Base-by-base conservation (phyloP, 2,113 vertebrate genomes). In the Beaufortia kweichowensis region DNA sequence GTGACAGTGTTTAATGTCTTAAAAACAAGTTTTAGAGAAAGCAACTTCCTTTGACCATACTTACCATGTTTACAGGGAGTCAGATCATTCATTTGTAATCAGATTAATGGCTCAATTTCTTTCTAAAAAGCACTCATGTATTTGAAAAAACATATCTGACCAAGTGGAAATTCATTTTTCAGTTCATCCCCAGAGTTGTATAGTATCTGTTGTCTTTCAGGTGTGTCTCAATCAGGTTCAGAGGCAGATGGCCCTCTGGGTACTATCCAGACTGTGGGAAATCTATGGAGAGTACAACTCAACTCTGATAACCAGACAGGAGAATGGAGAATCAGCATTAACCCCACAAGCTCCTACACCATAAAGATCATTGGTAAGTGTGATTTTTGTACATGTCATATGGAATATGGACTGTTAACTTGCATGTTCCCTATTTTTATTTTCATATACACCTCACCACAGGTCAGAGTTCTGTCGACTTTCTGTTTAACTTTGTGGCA, bases 341-440 rank as follows among this genome's bases (percentile, higher is more conserved):
- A 14, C 53, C 87, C 88, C 3, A 46, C 53, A 19, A 31, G 83
- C 23, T 46, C 83, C 11, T 90, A 86, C 82, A 82, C 76, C 10
- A 57, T 90, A 4, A 91, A 82, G 69, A 82, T 90, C 28, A 76
- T 79, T 50, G 88, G 89, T 90, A 66, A 88, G 41, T 9, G 21
- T 15, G 31, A 23, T 39, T 29, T 7, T 2, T 50, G 19, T 6
- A 50, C 4, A 21, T 50, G 48, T 15, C 41, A 46, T 46, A 14
- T 14, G 11, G 9, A 35, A 35, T n/a, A n/a, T n/a, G n/a, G n/a
- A n/a, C n/a, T n/a, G n/a, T n/a, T n/a, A n/a, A n/a, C n/a, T n/a
- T n/a, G 19, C 15, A 53, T 21, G 19, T 53, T 5, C 1, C 19
- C 8, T 3, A n/a, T 21, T 53, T 7, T 46, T 46, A 14, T 14